A percentile compares a stretch with the other conserved stretches of the same genome.
phyloP scores from a whole-genome alignment of 2,113 vertebrate species.

The Hyperopisus bebe region DNA sequence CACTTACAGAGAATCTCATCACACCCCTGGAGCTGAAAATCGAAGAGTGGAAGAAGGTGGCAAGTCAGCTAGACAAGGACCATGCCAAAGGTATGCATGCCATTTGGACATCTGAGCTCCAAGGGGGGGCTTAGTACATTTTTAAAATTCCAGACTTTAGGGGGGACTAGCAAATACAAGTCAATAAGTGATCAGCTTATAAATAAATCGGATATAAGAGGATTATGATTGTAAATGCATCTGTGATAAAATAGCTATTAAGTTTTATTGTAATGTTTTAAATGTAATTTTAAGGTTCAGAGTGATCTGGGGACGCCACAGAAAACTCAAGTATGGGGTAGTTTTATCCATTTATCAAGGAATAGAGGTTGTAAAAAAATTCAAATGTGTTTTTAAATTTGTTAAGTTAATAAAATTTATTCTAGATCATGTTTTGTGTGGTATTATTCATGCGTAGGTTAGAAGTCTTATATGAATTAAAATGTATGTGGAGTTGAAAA shows the following conservation, averaged over 20 bases:
- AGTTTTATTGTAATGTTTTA: background rate
- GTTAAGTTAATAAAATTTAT: background rate
- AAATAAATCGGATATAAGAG: background rate
- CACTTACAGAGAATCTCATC: slow-evolving; percentile 68
- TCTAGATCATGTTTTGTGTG: background rate
- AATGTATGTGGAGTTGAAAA: background rate
- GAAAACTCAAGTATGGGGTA: background rate
- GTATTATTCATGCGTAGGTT: background rate
- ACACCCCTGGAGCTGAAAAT: slow-evolving; percentile 66
- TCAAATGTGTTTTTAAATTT: background rate
- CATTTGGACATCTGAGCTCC: background rate
- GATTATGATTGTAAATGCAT: background rate
- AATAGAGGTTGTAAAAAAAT: background rate
- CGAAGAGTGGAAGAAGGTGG: slow-evolving; percentile 74
- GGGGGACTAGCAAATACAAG: background rate
- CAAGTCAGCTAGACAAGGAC: slow-evolving; percentile 72
- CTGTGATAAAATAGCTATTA: background rate
- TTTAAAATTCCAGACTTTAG: background rate
- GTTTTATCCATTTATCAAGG: background rate
- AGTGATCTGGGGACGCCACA: background rate
- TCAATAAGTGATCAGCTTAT: background rate
- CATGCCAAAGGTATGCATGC: slow-evolving; percentile 65
- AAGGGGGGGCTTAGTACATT: background rate
- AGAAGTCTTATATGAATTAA: background rate
- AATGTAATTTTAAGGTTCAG: background rate